These are phyloP conservation scores for Chloropsis hardwickii DNA, from an alignment of 2,113 vertebrate species.

Conservation along the genomic window DNA sequence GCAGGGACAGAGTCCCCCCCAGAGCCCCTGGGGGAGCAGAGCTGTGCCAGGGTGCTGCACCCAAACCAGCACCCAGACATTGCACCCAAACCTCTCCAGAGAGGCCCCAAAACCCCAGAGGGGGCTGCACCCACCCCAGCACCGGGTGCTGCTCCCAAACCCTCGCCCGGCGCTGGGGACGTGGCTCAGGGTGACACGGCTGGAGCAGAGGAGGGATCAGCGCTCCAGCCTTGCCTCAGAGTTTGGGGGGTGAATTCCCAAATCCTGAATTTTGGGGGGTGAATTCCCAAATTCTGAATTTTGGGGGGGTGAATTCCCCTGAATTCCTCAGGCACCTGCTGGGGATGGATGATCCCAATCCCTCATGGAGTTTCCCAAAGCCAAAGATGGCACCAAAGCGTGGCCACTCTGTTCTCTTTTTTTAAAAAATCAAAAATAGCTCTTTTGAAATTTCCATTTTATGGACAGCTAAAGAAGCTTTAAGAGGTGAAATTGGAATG, in stretches of 20 bases:
- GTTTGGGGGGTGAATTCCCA: too few relatives aligned
- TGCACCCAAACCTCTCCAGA: neutral
- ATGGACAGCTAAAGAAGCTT: neutral
- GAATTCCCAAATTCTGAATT: too few relatives aligned
- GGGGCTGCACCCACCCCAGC: neutral
- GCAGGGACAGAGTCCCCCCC: neutral
- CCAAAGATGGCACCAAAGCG: neutral
- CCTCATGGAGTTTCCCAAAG: neutral
- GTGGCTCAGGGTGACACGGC: too few relatives aligned
- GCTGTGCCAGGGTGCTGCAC: accelerated
- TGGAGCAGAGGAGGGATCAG: too few relatives aligned
- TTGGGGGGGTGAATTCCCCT: too few relatives aligned
- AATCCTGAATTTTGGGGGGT: too few relatives aligned
- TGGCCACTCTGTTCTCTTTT: accelerated
- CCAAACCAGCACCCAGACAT: neutral
- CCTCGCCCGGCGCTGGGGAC: too few relatives aligned
- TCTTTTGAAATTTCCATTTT: neutral
- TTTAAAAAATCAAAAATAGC: neutral
- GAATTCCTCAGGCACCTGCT: too few relatives aligned
- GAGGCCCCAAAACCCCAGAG: neutral
- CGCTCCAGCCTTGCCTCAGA: too few relatives aligned
- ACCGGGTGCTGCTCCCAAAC: too few relatives aligned
- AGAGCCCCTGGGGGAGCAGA: neutral
- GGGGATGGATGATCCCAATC: neutral
- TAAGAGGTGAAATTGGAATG: neutral